phyloP scores from a whole-genome alignment of 2,888 invertebrate genomes.

The Muscina levida region DNA sequence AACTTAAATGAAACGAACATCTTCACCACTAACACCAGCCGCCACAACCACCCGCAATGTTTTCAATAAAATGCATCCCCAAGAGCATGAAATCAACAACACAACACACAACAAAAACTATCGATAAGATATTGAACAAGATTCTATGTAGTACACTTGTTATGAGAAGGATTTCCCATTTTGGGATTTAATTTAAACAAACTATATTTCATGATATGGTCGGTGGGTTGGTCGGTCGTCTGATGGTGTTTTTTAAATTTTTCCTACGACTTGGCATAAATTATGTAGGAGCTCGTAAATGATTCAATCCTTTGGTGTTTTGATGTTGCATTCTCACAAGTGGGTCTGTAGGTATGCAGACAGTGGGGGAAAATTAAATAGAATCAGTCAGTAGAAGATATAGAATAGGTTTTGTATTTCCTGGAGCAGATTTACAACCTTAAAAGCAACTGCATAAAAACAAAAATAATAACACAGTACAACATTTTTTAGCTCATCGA shows the following conservation, averaged over 20 bases:
- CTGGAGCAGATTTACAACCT: no score
- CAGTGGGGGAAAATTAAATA: no score
- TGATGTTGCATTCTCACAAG: neutral
- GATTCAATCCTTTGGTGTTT: slow-evolving; percentile 27
- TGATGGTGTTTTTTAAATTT: neutral
- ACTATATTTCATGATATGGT: slow-evolving; percentile 1
- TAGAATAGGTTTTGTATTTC: no score
- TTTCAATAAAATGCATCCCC: slow-evolving; percentile 39
- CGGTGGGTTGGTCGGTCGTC: neutral
- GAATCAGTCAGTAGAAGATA: no score
- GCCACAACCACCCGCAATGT: slow-evolving; percentile 53
- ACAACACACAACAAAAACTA: slow-evolving; percentile 1
- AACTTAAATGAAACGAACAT: neutral
- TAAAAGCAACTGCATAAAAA: no score
- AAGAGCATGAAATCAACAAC: neutral
- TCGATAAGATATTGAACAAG: neutral
- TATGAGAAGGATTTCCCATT: slow-evolving; percentile 17
- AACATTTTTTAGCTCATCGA: no score
- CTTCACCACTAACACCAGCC: neutral
- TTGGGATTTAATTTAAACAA: neutral
- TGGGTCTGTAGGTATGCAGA: neutral
- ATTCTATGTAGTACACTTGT: slow-evolving; percentile 29
- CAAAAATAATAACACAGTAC: no score
- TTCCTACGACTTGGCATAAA: slow-evolving; percentile 20
- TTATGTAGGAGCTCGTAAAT: slow-evolving; percentile 6